Evolutionary conservation across 2,888 invertebrate species (phyloP).

Genomic region (Drosophila macrospina): DNA sequence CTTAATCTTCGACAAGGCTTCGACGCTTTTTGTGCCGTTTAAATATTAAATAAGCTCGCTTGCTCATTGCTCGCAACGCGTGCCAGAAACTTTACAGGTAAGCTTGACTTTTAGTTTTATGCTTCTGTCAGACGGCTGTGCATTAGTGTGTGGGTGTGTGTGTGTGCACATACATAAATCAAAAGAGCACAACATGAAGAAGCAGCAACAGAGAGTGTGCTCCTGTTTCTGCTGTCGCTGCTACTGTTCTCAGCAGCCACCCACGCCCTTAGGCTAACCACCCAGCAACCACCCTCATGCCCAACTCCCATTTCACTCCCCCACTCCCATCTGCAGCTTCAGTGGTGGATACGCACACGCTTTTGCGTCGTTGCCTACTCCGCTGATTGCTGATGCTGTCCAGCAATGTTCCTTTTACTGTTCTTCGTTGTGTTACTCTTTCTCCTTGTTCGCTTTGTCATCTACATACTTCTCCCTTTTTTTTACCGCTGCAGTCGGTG

Average conservation of each 20-base stretch:
- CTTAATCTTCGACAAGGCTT: slow-evolving; percentile 44
- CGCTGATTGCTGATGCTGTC: slow-evolving; percentile 47
- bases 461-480: slow-evolving; percentile 25
- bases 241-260: slow-evolving; percentile 44
- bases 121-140: not conserved
- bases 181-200: slow-evolving; percentile 46
- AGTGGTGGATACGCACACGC: slow-evolving; percentile 71
- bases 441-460: slow-evolving; percentile 19
- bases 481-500: slow-evolving; percentile 47
- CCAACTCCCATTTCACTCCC: slow-evolving; percentile 12
- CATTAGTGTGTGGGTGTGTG: slow-evolving; percentile 7
- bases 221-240: slow-evolving; percentile 43
- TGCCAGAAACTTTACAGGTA: slow-evolving; percentile 71
- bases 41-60: slow-evolving; percentile 69
- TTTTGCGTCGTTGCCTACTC: slow-evolving; percentile 67
- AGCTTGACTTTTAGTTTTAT: slow-evolving; percentile 67
- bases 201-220: slow-evolving; percentile 42
- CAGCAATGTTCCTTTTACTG: slow-evolving; percentile 14
- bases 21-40: slow-evolving; percentile 42
- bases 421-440: slow-evolving; percentile 13
- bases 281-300: slow-evolving; percentile 44
- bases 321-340: slow-evolving; percentile 24
- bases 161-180: slow-evolving; percentile 54
- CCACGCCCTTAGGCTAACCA: slow-evolving; percentile 45
- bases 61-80: slow-evolving; percentile 61